Base-by-base conservation (phyloP, 1,140 invertebrate species). In the Neotoxoptera formosana region DNA sequence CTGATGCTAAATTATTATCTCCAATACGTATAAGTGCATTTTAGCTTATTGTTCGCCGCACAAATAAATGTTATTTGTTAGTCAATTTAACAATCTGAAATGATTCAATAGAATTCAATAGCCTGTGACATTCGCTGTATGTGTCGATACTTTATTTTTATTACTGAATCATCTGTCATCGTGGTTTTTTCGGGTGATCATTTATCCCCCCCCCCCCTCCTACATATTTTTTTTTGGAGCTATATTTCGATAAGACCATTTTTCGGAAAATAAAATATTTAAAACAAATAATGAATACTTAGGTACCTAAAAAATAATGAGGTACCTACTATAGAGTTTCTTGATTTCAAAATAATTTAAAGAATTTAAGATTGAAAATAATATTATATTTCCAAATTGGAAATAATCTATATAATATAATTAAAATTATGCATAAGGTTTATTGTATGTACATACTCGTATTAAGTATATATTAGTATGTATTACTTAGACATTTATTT, bases 91-190 rank as follows among this genome's bases (percentile, higher is more conserved):
- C 60, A 76, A 76, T n/a, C 14, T 76, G 30, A n/a, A n/a, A 76
- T 76, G 60, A 76, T n/a, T 76, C 60, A n/a, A 76, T 76, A 76
- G 30, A 76, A 76, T 76, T 76, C 60, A 76, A 76, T 76, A 76
- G 60, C 6, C 60, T 34, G 60, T 76, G 60, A 34, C 60, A 76
- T n/a, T 76, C 30, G n/a, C n/a, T 76, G 17, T 76, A 20, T n/a
- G 60, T 76, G 60, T 76, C n/a, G 60, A 67, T 67, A 67, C 60
- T 67, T 67, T 76, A 76, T 76, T 76, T 76, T 76, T 76, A 76
- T 76, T 76, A 76, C 60, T 76, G 60, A 76, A 76, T 76, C 60
- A 76, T 76, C 60, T 76, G 30, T 76, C 30, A 34, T n/a, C 60
- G n/a, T 76, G 30, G 60, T 76, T 76, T 76, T 76, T 76, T 76